Evolutionary conservation across 2,888 invertebrate genomes (phyloP).

Genomic region (Lordiphosa fenestrarum): DNA sequence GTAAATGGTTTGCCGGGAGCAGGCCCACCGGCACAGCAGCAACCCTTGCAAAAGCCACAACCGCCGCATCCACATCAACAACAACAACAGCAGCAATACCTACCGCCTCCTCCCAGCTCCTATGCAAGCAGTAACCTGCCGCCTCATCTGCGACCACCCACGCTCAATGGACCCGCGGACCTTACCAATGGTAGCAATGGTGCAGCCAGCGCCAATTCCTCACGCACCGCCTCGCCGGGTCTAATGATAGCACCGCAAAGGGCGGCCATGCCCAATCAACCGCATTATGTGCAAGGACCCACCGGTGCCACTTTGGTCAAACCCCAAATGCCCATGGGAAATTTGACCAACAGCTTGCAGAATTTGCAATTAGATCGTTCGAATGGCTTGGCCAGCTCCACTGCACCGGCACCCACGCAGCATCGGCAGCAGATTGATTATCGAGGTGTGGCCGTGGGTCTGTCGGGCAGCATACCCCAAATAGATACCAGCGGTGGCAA

Average conservation of each 20-base stretch:
- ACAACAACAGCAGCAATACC: conserved; percentile 20
- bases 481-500: conserved; percentile 15
- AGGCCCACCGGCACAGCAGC: conserved; percentile 27
- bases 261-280: conserved; percentile 10
- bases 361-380: conserved; percentile 56
- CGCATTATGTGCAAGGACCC: conserved; percentile 23
- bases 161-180: conserved; percentile 45
- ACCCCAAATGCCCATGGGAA: conserved; percentile 15
- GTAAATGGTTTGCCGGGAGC: conserved; percentile 57
- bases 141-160: conserved; percentile 61
- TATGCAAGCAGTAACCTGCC: conserved; percentile 57
- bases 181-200: conserved; percentile 69
- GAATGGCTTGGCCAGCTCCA: conserved; percentile 29
- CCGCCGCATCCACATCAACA: conserved; percentile 31
- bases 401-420: conserved; percentile 1
- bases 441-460: conserved; percentile 45
- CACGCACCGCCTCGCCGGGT: conserved; percentile 78
- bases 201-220: conserved; percentile 75
- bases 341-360: conserved; percentile 60
- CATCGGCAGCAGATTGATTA: conserved; percentile 26
- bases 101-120: conserved; percentile 30
- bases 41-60: conserved; percentile 31
- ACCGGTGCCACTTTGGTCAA: background rate
- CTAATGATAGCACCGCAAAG: conserved; percentile 10
- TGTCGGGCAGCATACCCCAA: conserved; percentile 11